These are phyloP conservation scores for Griposia aprilina DNA, from an alignment of 2,888 invertebrate genomes.

Conservation along the genomic window DNA sequence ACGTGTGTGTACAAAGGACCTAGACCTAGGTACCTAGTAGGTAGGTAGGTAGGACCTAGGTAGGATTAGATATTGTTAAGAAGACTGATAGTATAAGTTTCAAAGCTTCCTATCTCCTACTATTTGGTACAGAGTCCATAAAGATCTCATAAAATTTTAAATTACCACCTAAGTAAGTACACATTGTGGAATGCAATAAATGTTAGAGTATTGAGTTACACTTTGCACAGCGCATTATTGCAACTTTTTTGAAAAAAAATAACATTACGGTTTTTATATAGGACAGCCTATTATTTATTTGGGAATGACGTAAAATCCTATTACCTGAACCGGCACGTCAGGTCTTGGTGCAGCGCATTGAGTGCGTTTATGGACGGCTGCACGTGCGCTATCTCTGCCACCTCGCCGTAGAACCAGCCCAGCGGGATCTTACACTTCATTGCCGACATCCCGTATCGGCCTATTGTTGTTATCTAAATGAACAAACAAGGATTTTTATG, in stretches of 20 bases:
- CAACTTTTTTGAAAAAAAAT: background rate
- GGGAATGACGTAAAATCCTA: background rate
- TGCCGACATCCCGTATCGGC: slow-evolving; percentile 97
- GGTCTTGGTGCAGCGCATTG: slow-evolving; percentile 85
- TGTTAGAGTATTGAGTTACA: background rate
- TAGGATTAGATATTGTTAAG: too few relatives aligned
- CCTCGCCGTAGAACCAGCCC: slow-evolving; percentile 98
- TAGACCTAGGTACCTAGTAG: too few relatives aligned
- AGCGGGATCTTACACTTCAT: slow-evolving; percentile 97
- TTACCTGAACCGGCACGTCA: slow-evolving; percentile 86
- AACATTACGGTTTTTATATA: too few relatives aligned
- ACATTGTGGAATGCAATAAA: background rate
- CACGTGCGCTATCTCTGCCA: slow-evolving; percentile 93
- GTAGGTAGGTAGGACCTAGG: too few relatives aligned
- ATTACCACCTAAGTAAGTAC: background rate
- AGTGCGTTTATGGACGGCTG: slow-evolving; percentile 85
- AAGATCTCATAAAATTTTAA: too few relatives aligned
- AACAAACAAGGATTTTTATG: background rate
- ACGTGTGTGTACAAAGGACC: too few relatives aligned
- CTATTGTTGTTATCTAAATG: slow-evolving; percentile 96
- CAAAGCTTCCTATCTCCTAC: too few relatives aligned
- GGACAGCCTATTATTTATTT: background rate
- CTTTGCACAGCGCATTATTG: background rate
- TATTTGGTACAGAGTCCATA: too few relatives aligned
- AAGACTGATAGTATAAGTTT: too few relatives aligned